A percentile compares a stretch with the other conserved stretches of the same genome.
These are phyloP conservation scores for Holothuria leucospilota DNA, from an alignment of 53 echinoderm and acorn worm species.

Conservation along the genomic window DNA sequence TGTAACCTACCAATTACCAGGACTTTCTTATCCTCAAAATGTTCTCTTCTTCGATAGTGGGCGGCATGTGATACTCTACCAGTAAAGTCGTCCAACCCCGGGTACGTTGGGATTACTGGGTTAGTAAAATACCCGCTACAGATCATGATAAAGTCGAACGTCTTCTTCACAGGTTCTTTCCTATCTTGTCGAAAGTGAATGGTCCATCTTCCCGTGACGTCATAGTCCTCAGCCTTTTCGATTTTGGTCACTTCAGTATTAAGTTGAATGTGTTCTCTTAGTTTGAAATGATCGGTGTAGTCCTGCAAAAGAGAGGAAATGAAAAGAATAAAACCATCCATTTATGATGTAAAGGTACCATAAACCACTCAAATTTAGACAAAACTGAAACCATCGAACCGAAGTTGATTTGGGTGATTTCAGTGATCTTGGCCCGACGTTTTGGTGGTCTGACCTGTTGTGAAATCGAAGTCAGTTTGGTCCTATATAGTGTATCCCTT, in stretches of 20 bases:
- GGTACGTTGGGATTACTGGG: not conserved
- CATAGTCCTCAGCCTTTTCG: slow-evolving; percentile 20
- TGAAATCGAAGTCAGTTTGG: too few species aligned
- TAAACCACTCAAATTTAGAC: too few species aligned
- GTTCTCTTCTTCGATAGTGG: not conserved
- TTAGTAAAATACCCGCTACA: slow-evolving; percentile 13
- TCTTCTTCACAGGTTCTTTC: not conserved
- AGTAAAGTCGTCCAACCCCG: not conserved
- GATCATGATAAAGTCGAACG: slow-evolving; percentile 30
- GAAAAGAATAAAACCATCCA: too few species aligned
- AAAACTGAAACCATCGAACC: too few species aligned
- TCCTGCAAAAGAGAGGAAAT: too few species aligned
- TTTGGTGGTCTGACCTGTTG: too few species aligned
- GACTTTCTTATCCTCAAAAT: slow-evolving; percentile 7
- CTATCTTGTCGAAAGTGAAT: not conserved
- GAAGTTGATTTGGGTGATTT: too few species aligned
- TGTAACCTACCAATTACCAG: slow-evolving; percentile 18
- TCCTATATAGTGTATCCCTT: too few species aligned
- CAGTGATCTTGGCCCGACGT: too few species aligned
- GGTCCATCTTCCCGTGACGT: slow-evolving; percentile 23
- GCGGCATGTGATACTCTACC: slow-evolving; percentile 3
- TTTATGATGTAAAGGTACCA: too few species aligned
- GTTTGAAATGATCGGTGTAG: slow-evolving; percentile 18
- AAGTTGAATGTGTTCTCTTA: slow-evolving; percentile 1
- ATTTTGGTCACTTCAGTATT: slow-evolving; percentile 5